Base-by-base conservation (phyloP, 64 coral and sea anemone species). In the Hydrozoanthus tunicans region DNA sequence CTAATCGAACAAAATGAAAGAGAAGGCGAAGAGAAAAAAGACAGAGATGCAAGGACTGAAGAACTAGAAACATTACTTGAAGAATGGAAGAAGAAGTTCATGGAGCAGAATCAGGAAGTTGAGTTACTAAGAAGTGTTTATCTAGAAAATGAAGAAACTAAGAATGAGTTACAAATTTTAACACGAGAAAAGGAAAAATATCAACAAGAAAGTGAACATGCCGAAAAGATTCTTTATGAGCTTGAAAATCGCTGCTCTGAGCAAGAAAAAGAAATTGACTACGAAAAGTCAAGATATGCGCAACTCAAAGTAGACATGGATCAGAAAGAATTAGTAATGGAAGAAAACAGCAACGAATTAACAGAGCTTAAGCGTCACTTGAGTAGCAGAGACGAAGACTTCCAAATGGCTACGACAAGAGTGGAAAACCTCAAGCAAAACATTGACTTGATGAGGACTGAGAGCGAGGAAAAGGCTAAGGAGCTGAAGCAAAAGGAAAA, bases 81-180 rank as follows among this genome's bases (percentile, higher is more conserved):
- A 74, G 84, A 88, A 88, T 88, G 84, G 84, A 88, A 88, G 66
- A 88, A 88, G 69, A 88, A 73, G 51, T 88, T 88, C 61, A 88
- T 88, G 67, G 84, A 88, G 58, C 84, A 88, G 69, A 73, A 88
- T 55, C 84, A 88, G 56, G 84, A 88, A 53, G 56, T 88, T 51
- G 84, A 88, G 43, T 14, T 88, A 11, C 84, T 88, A 43, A 24
- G 56, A 62, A 15, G n/a, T 88, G 84, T 88, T 73, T 88, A 75
- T 75, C 68, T 73, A 11, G 53, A 88, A 74, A 88, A 88, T 25
- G 84, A 88, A 32, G 84, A 88, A 73, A 6, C 74, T 60, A 74
- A 73, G 24, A 62, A 74, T 24, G 69, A 88, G n/a, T 88, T 88
- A 7, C 56, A 74, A 13, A 75, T 60, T 61, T n/a, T 88, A 53